Evolutionary conservation across 1,140 invertebrate species (phyloP).

Genomic region (Cydia fagiglandana): DNA sequence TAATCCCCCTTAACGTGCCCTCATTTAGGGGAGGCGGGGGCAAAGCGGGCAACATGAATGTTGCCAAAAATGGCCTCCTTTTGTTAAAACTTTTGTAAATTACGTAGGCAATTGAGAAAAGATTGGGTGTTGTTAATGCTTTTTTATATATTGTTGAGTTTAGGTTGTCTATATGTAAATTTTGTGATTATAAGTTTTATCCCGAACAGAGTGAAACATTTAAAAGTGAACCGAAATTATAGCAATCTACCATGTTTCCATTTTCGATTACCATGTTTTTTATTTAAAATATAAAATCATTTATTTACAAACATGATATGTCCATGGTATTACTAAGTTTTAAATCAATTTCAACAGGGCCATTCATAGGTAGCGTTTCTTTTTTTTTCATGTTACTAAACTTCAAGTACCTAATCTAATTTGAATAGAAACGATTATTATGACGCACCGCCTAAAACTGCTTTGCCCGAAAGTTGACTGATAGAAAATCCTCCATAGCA

Average conservation of each 20-base stretch:
- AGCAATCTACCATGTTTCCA: too few species aligned
- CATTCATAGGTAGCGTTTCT: neutral
- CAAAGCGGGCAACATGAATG: neutral
- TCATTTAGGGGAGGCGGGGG: conserved; percentile 6
- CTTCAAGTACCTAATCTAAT: neutral
- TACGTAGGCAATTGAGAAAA: conserved; percentile 3
- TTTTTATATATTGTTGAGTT: neutral
- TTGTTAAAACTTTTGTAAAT: conserved; percentile 13
- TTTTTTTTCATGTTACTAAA: neutral
- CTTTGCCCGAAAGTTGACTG: too few species aligned
- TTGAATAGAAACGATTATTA: too few species aligned
- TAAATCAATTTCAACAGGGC: neutral
- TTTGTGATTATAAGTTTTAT: neutral
- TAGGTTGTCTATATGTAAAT: conserved; percentile 13
- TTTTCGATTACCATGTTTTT: neutral
- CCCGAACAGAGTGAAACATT: neutral
- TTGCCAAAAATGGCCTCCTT: conserved; percentile 12
- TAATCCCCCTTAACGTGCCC: neutral
- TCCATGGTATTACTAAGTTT: too few species aligned
- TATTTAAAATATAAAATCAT: too few species aligned
- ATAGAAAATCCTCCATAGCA: too few species aligned
- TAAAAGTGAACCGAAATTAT: neutral
- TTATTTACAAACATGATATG: too few species aligned
- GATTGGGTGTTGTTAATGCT: conserved; percentile 6
- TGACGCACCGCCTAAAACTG: too few species aligned